phyloP scores from a whole-genome alignment of 2,888 invertebrate genomes.

The Scaptomyza reducta region DNA sequence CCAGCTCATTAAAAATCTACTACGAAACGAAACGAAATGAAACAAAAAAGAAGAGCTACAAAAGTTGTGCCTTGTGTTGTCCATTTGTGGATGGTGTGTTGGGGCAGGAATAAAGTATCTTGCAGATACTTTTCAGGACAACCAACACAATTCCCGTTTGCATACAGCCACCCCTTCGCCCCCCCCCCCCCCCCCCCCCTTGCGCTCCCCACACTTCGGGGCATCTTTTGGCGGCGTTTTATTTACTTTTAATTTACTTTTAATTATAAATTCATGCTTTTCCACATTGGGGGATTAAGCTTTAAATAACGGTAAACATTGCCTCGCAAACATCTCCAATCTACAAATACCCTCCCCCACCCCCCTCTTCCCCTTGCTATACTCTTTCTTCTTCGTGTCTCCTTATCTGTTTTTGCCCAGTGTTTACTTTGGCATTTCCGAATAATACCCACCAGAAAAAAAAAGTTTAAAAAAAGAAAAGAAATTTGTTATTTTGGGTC shows the following conservation, averaged over 20 bases:
- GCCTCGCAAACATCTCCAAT: conserved; percentile 7
- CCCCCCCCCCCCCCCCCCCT: neutral
- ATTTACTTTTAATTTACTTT: conserved; percentile 80
- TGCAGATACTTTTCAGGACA: conserved; percentile 31
- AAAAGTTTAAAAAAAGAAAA: neutral
- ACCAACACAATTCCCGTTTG: conserved; percentile 12
- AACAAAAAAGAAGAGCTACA: neutral
- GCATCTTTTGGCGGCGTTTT: conserved; percentile 65
- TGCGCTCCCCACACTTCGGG: conserved; percentile 5
- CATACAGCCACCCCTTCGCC: neutral
- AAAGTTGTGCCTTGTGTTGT: neutral
- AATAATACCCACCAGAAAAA: conserved; percentile 3
- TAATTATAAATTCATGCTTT: conserved; percentile 79
- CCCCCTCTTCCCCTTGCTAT: neutral
- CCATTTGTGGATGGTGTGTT: neutral
- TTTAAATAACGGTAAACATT: conserved; percentile 76
- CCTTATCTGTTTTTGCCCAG: conserved; percentile 24
- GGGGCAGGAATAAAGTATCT: conserved; percentile 6
- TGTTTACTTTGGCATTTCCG: conserved; percentile 59
- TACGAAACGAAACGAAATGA: no score
- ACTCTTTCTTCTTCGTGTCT: neutral
- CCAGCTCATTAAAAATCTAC: conserved; percentile 40
- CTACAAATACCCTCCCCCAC: neutral
- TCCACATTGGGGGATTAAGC: conserved; percentile 75
- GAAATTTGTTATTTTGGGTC: conserved; percentile 44